These are phyloP conservation scores for Mya arenaria DNA, from an alignment of 1,140 invertebrate genomes.

Conservation along the genomic window DNA sequence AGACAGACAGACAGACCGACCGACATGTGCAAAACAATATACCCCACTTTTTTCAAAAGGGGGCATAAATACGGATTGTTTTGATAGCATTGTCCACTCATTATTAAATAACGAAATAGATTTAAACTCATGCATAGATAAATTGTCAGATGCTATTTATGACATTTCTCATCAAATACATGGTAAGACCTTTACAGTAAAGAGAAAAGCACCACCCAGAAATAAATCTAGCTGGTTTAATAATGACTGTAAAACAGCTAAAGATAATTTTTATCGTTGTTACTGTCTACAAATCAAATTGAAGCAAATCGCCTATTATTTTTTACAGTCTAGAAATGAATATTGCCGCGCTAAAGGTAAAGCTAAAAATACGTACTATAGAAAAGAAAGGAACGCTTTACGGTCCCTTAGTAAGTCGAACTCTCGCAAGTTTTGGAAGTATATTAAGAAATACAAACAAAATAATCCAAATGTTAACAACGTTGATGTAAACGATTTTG, in stretches of 20 bases:
- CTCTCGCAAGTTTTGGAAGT: not conserved
- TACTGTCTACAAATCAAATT: not conserved
- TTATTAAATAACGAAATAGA: not conserved
- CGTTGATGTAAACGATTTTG: slow-evolving; percentile 12
- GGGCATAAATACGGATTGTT: not conserved
- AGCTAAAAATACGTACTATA: slow-evolving; percentile 1
- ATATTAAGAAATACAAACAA: slow-evolving; percentile 17
- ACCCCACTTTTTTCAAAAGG: too few species aligned
- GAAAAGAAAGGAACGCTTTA: not conserved
- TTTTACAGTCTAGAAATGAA: slow-evolving; percentile 15
- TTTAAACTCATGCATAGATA: slow-evolving; percentile 2
- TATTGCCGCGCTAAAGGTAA: not conserved
- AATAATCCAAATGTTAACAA: not conserved
- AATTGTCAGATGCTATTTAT: slow-evolving; percentile 6
- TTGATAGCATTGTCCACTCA: slow-evolving; percentile 1
- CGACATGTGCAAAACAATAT: too few species aligned
- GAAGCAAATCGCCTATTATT: not conserved
- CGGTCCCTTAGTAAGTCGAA: not conserved
- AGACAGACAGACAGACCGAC: too few species aligned
- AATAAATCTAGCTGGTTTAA: not conserved
- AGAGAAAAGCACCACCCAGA: not conserved
- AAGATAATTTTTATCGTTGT: not conserved
- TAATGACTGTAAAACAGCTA: not conserved
- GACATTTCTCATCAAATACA: not conserved
- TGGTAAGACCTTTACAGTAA: not conserved